Conservation (phyloP, 2,888 invertebrate species). For the Drosophila infuscata region DNA sequence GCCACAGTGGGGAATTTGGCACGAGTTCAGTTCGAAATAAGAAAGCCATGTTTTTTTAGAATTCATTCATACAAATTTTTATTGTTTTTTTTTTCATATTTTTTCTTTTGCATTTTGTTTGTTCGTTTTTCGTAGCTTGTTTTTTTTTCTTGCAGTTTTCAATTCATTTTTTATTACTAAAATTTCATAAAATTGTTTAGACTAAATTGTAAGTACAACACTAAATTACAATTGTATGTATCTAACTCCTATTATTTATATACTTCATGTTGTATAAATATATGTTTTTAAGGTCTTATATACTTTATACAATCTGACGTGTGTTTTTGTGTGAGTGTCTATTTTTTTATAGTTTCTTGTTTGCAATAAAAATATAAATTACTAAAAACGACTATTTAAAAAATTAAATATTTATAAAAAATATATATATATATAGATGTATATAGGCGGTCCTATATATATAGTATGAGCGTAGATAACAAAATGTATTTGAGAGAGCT, state of each 20-base stretch:
- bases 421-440: constrained; percentile 41
- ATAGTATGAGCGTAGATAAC: constrained; percentile 59
- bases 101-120: constrained; percentile 73
- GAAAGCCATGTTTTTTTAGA: constrained; percentile 64
- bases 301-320: constrained; percentile 73
- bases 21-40: constrained; percentile 42
- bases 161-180: constrained; percentile 80
- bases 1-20: constrained; percentile 6
- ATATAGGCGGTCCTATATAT: constrained; percentile 32
- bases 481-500: constrained; percentile 52
- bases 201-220: constrained; percentile 81
- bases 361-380: constrained; percentile 81
- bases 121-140: constrained; percentile 61
- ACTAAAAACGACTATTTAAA: constrained; percentile 81
- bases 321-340: constrained; percentile 26
- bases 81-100: constrained; percentile 75
- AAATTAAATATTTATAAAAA: constrained; percentile 75
- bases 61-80: constrained; percentile 84
- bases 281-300: constrained; percentile 56
- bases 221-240: constrained; percentile 82
- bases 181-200: constrained; percentile 82
- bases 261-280: constrained; percentile 67
- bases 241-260: constrained; percentile 73
- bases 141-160: constrained; percentile 65
- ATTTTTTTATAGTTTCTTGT: constrained; percentile 35